Base-by-base conservation (phyloP, 1,140 invertebrate genomes). In the Helicoverpa armigera region DNA sequence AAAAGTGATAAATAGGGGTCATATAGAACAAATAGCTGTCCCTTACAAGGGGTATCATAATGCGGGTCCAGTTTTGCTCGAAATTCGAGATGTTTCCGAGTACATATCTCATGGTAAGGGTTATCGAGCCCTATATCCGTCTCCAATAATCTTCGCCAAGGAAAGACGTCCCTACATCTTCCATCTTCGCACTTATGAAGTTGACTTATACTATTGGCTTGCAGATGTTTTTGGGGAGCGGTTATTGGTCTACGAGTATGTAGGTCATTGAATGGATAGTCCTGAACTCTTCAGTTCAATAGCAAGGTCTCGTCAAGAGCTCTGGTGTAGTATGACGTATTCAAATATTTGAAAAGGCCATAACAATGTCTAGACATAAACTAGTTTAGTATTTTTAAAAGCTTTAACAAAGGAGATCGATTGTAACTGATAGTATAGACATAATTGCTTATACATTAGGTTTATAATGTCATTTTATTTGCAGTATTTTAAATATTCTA, bases 391-490 rank as follows among this genome's bases (percentile, higher is more conserved):
- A 1, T 43, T 43, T 43, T 43, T 23, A 23, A 7, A 43, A 43
- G 7, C 35, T 43, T 7, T 43, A 43, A 7, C 35, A 43, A 43
- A 43, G 35, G 35, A 43, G 35, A 43, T 43, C 5, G 5, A 43
- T 9, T 9, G 16, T 9, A 58, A 9, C 11, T 58, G 50, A 48
- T 50, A 14, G 9, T 18, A 18, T n/a, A 50, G n/a, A n/a, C 2
- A 43, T 48, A 23, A 69, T 43, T 43, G 23, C 23, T 43, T 43
- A 43, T 43, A 43, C 1, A 43, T 43, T 43, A 43, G 35, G 35
- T 43, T 5, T 43, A 43, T 2, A 23, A 23, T 43, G 35, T 7
- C 65, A 60, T 65, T 67, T 67, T 61, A 78, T 78, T 78, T 78
- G 75, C 75, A 78, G 61, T 67, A 67, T 67, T 35, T n/a, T 29